Evolutionary conservation across 1,140 invertebrate species (phyloP).

Genomic region (Pinna nobilis): DNA sequence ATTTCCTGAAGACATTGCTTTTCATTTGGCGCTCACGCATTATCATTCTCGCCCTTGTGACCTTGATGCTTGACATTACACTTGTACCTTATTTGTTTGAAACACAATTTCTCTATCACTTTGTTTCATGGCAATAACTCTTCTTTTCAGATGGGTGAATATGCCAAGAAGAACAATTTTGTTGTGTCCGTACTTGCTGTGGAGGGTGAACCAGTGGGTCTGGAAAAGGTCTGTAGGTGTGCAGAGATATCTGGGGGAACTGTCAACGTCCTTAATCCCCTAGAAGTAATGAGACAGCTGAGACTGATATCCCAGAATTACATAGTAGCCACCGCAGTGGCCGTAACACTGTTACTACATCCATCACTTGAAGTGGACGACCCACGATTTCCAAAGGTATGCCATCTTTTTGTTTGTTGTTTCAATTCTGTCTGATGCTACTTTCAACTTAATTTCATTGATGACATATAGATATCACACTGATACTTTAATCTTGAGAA

Average conservation of each 20-base stretch:
- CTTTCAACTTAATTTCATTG: not conserved
- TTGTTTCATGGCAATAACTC: not conserved
- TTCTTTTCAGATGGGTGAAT: conserved; percentile 60
- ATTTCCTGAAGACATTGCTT: too few relatives aligned
- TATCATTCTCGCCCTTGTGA: not conserved
- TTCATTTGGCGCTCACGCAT: too few relatives aligned
- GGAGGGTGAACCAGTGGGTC: conserved; percentile 57
- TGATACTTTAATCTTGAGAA: not conserved
- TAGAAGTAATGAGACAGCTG: conserved; percentile 66
- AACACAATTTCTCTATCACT: not conserved
- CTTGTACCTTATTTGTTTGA: not conserved
- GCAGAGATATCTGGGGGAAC: conserved; percentile 64
- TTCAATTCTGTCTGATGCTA: not conserved
- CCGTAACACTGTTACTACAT: conserved; percentile 60
- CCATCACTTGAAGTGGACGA: conserved; percentile 64
- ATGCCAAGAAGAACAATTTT: conserved; percentile 61
- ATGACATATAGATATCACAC: not conserved
- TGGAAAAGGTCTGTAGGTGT: conserved; percentile 57
- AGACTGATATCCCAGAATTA: conserved; percentile 66
- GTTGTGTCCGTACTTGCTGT: conserved; percentile 66
- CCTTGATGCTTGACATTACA: not conserved
- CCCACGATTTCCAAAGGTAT: conserved; percentile 52
- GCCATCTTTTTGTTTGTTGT: not conserved
- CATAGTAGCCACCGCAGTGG: conserved; percentile 63
- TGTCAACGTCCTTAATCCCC: conserved; percentile 64